These are phyloP conservation scores for Cichladusa arquata DNA, from an alignment of 2,113 vertebrate genomes.

Conservation along the genomic window DNA sequence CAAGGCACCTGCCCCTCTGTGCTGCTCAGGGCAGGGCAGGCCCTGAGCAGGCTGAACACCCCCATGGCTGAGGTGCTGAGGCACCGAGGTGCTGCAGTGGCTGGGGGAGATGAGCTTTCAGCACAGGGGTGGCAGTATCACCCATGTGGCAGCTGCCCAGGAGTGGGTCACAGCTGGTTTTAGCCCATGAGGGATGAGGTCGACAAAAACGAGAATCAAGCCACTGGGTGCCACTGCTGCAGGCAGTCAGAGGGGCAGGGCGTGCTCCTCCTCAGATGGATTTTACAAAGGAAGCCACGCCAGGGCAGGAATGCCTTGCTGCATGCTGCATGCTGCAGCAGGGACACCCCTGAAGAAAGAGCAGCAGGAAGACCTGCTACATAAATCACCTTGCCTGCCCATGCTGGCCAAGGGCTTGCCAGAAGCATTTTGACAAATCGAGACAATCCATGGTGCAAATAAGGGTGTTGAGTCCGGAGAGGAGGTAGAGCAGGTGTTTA, in stretches of 20 bases:
- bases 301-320: neutral
- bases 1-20: neutral
- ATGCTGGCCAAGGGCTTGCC: neutral
- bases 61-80: neutral
- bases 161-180: neutral
- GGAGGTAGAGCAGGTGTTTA: neutral
- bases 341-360: neutral
- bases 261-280: neutral
- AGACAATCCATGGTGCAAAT: neutral
- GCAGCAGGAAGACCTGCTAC: neutral
- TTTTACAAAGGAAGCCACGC: neutral
- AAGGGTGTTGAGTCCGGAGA: neutral
- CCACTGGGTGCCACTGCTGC: fast-evolving
- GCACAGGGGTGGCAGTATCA: neutral
- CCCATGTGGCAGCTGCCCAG: neutral
- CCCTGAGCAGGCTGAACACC: fast-evolving
- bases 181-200: neutral
- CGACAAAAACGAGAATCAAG: neutral
- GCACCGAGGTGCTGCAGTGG: neutral
- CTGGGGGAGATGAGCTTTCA: neutral
- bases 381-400: neutral
- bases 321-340: neutral
- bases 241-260: neutral
- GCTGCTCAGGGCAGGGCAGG: neutral
- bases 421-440: neutral